Conservation (phyloP, 2,113 vertebrate genomes). For the Phalacrocorax aristotelis region DNA sequence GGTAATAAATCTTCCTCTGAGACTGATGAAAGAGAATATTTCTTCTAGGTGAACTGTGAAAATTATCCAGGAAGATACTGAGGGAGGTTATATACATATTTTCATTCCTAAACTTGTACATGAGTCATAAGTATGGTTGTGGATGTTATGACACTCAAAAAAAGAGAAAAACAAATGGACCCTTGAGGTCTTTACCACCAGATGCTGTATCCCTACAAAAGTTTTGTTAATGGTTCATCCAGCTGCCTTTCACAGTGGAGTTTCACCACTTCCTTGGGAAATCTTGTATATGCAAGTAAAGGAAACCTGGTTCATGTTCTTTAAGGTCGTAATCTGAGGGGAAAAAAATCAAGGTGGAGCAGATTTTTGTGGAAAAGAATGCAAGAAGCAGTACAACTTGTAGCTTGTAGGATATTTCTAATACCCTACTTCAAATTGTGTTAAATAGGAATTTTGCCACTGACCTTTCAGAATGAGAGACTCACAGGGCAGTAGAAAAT, state of each 20-base stretch:
- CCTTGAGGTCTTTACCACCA: background rate
- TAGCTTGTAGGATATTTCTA: background rate
- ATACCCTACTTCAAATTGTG: background rate
- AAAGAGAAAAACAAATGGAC: background rate
- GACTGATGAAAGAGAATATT: background rate
- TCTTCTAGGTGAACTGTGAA: background rate
- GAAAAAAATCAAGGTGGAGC: background rate
- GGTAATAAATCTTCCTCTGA: background rate
- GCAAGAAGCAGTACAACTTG: background rate
- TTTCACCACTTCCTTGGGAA: background rate
- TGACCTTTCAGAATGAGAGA: rapidly evolving
- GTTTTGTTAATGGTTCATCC: background rate
- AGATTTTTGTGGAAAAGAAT: background rate
- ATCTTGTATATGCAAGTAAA: background rate
- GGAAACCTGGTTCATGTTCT: background rate
- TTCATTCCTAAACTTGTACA: background rate
- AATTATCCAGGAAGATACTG: background rate
- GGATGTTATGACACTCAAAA: background rate
- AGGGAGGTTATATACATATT: background rate
- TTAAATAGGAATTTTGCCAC: background rate
- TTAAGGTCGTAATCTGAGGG: background rate
- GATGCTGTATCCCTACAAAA: background rate
- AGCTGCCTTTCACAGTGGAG: background rate
- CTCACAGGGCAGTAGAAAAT: background rate
- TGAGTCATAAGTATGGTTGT: background rate